These are phyloP conservation scores for Burhinus oedicnemus DNA, from an alignment of 2,113 vertebrate genomes.

Conservation along the genomic window DNA sequence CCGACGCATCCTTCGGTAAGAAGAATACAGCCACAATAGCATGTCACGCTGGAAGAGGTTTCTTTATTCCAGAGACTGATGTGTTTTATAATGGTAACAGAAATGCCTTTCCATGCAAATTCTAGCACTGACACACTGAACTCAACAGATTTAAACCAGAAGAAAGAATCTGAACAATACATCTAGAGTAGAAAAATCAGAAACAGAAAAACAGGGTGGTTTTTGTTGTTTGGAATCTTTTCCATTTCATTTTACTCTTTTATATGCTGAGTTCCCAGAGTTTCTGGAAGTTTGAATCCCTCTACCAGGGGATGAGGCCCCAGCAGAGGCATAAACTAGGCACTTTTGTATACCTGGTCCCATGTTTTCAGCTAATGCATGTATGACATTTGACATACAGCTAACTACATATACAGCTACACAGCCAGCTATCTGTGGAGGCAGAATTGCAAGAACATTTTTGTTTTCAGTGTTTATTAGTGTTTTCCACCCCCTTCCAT, in stretches of 20 bases:
- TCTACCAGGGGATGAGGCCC: neutral
- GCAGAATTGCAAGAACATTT: neutral
- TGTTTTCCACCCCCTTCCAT: neutral
- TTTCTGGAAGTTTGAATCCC: neutral
- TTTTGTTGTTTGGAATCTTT: neutral
- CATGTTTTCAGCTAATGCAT: neutral
- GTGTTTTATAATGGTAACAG: neutral
- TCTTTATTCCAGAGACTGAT: neutral
- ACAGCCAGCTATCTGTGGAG: neutral
- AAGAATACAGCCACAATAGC: neutral
- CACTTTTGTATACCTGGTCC: neutral
- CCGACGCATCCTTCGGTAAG: neutral
- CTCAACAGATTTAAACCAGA: neutral
- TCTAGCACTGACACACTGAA: neutral
- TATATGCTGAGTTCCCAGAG: neutral
- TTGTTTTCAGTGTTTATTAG: neutral
- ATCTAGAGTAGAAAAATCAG: neutral
- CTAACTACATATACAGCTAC: neutral
- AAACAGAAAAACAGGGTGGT: accelerated
- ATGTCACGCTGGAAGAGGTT: accelerated
- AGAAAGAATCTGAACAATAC: neutral
- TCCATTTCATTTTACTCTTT: neutral
- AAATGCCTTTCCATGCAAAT: neutral
- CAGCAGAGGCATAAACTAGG: neutral
- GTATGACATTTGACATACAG: neutral